Evolutionary conservation across 2,888 invertebrate species (phyloP), one percentile per base, ranked within the genome.

Genomic region (Cephus pygmeus): DNA sequence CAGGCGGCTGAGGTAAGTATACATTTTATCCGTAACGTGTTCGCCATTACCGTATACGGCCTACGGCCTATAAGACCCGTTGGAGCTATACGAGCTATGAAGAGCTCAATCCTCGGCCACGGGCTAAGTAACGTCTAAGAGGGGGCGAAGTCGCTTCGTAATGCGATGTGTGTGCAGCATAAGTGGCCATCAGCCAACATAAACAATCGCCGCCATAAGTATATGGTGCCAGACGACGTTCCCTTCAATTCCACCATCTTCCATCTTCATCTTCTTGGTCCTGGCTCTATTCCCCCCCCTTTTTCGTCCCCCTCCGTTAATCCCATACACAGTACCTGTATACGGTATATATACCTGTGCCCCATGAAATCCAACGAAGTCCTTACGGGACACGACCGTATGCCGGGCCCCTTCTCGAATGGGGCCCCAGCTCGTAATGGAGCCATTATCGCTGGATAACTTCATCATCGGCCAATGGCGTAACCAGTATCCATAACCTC

Each of bases 181-280:
- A 91, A 91, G 91, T 91, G 91, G 91, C 91, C 90, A 91, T 91
- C 90, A 91, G 90, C 90, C 91, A 91, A 91, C 91, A 91, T 91
- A 91, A 91, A 91, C 91, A 91, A 91, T 91, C 91, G 90, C 88
- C 88, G 82, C 86, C 83, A 87, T 91, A 91, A 91, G 90, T 91
- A 91, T 91, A 91, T 84, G 90, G 86, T 89, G 87, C 71, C 71
- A 87, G 86, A 84, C 84, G 85, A 86, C 86, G 85, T 81, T 81
- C 79, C 81, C 84, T 80, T 81, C 82, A 83, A 81, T 79, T 79
- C 83, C 79, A 81, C 79, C 82, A 82, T 78, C 73, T 80, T 56
- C 56, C 56, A 56, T 56, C 56, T 56, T 56, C 56, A 56, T 56
- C 56, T 56, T 56, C 56, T 56, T 56, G 23, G 40, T 40, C 40